Conservation (phyloP, 30 jellyfish, hydroid and myxozoan species). For the Aurelia sp. region DNA sequence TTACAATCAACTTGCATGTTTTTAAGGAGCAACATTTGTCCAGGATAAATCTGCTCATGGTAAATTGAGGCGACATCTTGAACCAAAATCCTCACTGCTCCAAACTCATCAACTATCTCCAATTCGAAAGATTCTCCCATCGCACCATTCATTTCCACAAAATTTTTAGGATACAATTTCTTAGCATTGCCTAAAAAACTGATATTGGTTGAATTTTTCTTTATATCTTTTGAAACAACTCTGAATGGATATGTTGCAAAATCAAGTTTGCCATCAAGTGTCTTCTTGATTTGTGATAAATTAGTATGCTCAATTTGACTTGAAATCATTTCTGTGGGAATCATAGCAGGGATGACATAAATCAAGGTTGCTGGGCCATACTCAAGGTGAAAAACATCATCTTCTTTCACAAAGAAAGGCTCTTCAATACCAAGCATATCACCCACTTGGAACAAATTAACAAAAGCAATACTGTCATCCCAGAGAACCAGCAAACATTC, state of each 20-base stretch:
- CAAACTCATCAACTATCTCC: slow-evolving; percentile 47
- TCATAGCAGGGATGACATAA: slow-evolving; percentile 30
- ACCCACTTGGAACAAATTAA: slow-evolving; percentile 19
- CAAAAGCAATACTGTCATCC: slow-evolving; percentile 64
- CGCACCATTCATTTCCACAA: not conserved
- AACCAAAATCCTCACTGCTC: slow-evolving; percentile 21
- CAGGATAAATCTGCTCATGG: slow-evolving; percentile 31
- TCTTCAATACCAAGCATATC: slow-evolving; percentile 57
- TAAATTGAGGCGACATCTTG: slow-evolving; percentile 6
- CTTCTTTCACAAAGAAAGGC: slow-evolving; percentile 55
- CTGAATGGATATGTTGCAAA: slow-evolving; percentile 14
- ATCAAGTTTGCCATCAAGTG: slow-evolving; percentile 57
- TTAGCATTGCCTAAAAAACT: slow-evolving; percentile 5
- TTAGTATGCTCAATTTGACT: slow-evolving; percentile 10
- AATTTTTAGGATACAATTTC: not conserved
- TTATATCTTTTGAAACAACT: slow-evolving; percentile 40
- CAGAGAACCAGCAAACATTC: slow-evolving; percentile 32
- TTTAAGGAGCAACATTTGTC: slow-evolving; percentile 54
- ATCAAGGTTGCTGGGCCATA: slow-evolving; percentile 68
- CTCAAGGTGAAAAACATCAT: slow-evolving; percentile 35
- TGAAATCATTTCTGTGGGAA: slow-evolving; percentile 21
- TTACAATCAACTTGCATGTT: slow-evolving; percentile 50
- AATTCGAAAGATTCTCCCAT: slow-evolving; percentile 7
- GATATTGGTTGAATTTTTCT: slow-evolving; percentile 17
- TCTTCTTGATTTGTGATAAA: slow-evolving; percentile 17